These are phyloP conservation scores for Probosciger aterrimus DNA, from an alignment of 2,113 vertebrate species.

Conservation along the genomic window DNA sequence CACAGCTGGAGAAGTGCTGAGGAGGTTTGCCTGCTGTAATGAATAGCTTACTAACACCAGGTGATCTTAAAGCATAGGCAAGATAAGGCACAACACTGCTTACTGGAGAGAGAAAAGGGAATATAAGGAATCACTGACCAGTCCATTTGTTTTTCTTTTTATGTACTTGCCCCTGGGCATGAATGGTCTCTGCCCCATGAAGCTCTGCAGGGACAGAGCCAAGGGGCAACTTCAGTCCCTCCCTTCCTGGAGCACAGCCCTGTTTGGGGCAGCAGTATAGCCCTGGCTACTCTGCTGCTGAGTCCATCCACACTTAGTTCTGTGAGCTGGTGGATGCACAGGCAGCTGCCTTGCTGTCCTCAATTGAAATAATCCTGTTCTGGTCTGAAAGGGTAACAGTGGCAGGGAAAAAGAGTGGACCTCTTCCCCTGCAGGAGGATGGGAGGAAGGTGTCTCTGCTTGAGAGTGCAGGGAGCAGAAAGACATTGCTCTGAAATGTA, in stretches of 20 bases:
- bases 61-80: neutral
- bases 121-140: neutral
- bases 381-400: neutral
- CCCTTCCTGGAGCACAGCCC: neutral
- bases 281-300: neutral
- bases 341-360: neutral
- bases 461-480: neutral
- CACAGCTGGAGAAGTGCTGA: neutral
- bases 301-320: accelerated
- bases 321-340: neutral
- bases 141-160: neutral
- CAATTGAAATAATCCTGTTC: neutral
- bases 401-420: neutral
- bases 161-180: neutral
- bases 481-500: neutral
- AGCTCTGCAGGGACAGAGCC: neutral
- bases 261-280: neutral
- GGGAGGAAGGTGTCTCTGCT: neutral
- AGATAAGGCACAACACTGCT: neutral
- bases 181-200: neutral
- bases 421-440: neutral
- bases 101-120: neutral
- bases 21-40: neutral
- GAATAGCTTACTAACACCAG: neutral
- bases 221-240: neutral